Percentiles rank a stretch among this genome's conserved stretches.
These are phyloP conservation scores for Larimichthys polyactis DNA, from an alignment of 2,113 vertebrate genomes.

Conservation along the genomic window DNA sequence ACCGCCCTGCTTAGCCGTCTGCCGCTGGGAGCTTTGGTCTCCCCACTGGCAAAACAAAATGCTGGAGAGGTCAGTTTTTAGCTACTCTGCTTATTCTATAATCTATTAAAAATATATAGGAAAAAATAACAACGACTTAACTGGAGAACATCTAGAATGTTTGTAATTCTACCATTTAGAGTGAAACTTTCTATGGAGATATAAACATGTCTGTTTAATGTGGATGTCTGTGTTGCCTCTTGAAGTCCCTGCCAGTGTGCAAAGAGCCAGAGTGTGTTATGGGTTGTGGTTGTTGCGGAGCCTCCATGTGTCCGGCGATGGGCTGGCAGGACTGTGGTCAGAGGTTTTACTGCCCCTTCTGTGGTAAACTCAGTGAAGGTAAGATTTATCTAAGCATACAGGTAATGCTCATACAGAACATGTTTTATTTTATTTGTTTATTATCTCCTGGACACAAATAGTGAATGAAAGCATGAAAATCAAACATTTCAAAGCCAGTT, in stretches of 20 bases:
- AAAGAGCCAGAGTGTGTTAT: constrained; percentile 64
- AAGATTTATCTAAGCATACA: neutral
- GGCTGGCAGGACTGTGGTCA: constrained; percentile 87
- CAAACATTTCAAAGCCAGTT: neutral
- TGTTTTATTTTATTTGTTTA: too few relatives aligned
- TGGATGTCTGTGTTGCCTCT: neutral
- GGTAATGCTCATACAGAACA: neutral
- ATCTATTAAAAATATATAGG: neutral
- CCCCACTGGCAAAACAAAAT: constrained; percentile 69
- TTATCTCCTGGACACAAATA: too few relatives aligned
- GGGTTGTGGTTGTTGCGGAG: constrained; percentile 80
- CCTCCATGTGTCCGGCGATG: constrained; percentile 85
- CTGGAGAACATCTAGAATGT: neutral
- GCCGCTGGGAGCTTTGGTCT: constrained; percentile 82
- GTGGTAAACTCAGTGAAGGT: constrained; percentile 83
- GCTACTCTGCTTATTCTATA: neutral
- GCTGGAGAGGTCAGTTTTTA: constrained; percentile 68
- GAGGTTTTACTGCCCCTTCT: constrained; percentile 86
- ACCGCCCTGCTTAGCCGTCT: constrained; percentile 77
- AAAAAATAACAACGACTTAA: neutral
- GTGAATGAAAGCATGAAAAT: too few relatives aligned
- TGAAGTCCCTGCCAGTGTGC: constrained; percentile 71
- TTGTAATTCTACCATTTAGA: neutral
- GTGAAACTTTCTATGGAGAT: neutral
- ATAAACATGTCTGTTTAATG: neutral